Evolutionary conservation across 2,888 invertebrate species (phyloP).

Genomic region (Pachydiplax longipennis): DNA sequence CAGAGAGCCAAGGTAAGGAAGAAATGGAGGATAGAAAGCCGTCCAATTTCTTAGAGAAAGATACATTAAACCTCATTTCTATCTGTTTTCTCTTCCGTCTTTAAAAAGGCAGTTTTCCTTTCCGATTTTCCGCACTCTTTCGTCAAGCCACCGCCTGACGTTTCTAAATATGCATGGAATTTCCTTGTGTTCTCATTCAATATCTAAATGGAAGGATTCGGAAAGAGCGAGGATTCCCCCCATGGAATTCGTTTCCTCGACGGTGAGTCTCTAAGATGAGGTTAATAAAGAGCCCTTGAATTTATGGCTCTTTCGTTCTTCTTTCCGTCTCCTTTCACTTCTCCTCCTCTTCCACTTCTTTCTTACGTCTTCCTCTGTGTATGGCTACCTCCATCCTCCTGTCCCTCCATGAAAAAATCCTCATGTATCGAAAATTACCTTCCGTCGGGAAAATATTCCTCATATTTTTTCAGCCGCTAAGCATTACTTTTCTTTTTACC

Average conservation of each 20-base stretch:
- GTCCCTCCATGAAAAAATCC: not conserved
- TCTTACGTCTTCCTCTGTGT: not conserved
- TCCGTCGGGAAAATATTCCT: no score
- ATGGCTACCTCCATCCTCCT: not conserved
- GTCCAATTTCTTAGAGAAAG: not conserved
- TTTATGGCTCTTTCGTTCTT: not conserved
- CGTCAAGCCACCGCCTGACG: not conserved
- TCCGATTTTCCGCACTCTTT: not conserved
- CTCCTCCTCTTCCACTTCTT: not conserved
- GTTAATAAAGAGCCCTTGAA: slow-evolving; percentile 27
- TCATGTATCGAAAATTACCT: no score
- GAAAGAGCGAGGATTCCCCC: slow-evolving; percentile 2
- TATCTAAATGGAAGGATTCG: slow-evolving; percentile 5
- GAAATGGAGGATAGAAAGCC: not conserved
- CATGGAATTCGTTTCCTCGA: not conserved
- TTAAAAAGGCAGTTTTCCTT: not conserved
- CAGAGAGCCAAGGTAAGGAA: no score
- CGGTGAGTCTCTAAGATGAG: slow-evolving; percentile 4
- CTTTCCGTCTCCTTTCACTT: not conserved
- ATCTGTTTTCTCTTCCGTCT: not conserved
- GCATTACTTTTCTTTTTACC: no score
- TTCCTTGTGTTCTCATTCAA: slow-evolving; percentile 27
- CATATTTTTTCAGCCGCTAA: no score
- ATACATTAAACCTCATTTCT: not conserved
- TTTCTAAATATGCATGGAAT: slow-evolving; percentile 25